These are phyloP conservation scores for Hirundichthys speculiger DNA, from an alignment of 2,113 vertebrate genomes.

Conservation along the genomic window DNA sequence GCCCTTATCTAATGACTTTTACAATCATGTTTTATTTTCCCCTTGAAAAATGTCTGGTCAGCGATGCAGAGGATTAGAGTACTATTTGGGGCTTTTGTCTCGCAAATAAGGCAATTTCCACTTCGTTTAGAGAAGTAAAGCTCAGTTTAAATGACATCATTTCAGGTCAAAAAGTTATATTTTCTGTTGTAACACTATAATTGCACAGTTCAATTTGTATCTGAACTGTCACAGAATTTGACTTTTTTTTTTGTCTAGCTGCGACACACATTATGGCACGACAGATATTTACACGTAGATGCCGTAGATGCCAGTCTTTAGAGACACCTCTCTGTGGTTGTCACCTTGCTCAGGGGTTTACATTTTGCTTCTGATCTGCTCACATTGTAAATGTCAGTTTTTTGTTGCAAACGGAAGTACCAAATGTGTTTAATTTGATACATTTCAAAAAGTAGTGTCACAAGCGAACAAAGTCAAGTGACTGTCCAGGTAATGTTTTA, in stretches of 20 bases:
- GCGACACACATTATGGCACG: not conserved
- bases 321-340: no score
- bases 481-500: no score
- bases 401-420: no score
- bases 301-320: no score
- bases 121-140: slow-evolving; percentile 59
- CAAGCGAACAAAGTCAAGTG: no score
- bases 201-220: slow-evolving; percentile 31
- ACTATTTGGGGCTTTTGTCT: slow-evolving; percentile 55
- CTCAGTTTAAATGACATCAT: slow-evolving; percentile 50
- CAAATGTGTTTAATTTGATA: no score
- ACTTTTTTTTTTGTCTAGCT: slow-evolving; percentile 28
- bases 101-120: slow-evolving; percentile 55
- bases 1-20: slow-evolving; percentile 62
- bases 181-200: slow-evolving; percentile 33
- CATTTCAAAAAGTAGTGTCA: no score
- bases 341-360: no score
- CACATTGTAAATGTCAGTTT: no score
- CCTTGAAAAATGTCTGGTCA: slow-evolving; percentile 65
- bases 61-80: slow-evolving; percentile 60
- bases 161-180: slow-evolving; percentile 42
- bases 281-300: no score
- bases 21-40: slow-evolving; percentile 64
- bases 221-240: slow-evolving; percentile 30
- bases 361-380: no score